Evolutionary conservation across 1,140 invertebrate species (phyloP).

Genomic region (Drosophila erecta): DNA sequence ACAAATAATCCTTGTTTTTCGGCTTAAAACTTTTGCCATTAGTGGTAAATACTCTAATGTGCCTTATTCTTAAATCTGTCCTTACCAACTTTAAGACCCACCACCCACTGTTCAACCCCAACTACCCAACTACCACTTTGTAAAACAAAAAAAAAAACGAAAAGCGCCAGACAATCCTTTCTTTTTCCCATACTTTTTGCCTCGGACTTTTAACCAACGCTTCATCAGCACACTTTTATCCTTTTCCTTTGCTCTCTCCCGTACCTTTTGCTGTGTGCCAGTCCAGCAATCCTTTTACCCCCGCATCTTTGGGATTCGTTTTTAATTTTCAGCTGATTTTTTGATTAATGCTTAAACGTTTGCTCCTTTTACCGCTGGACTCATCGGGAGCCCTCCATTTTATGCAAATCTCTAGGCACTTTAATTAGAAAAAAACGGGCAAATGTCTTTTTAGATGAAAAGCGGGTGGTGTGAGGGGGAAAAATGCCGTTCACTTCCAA

Average conservation of each 20-base stretch:
- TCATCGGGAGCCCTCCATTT: slow-evolving; percentile 35
- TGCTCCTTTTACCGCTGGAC: slow-evolving; percentile 47
- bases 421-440: slow-evolving; percentile 68
- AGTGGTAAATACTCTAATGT: slow-evolving; percentile 10
- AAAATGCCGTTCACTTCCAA: slow-evolving; percentile 67
- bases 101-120: slow-evolving; percentile 3
- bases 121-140: neutral
- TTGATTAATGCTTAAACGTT: slow-evolving; percentile 79
- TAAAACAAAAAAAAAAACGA: neutral
- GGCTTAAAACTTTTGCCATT: slow-evolving; percentile 20
- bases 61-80: slow-evolving; percentile 17
- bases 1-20: slow-evolving; percentile 5
- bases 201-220: slow-evolving; percentile 26
- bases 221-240: slow-evolving; percentile 47
- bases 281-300: neutral
- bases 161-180: slow-evolving; percentile 66
- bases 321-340: slow-evolving; percentile 81
- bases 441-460: slow-evolving; percentile 26
- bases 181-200: slow-evolving; percentile 27
- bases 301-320: slow-evolving; percentile 33
- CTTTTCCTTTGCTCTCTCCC: slow-evolving; percentile 26
- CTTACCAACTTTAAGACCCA: slow-evolving; percentile 19
- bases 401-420: slow-evolving; percentile 76
- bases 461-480: neutral
- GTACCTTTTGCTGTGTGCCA: slow-evolving; percentile 41